Percentiles rank a stretch among this genome's conserved stretches.
Conservation (phyloP, 2,888 invertebrate species). For the Thera britannica region DNA sequence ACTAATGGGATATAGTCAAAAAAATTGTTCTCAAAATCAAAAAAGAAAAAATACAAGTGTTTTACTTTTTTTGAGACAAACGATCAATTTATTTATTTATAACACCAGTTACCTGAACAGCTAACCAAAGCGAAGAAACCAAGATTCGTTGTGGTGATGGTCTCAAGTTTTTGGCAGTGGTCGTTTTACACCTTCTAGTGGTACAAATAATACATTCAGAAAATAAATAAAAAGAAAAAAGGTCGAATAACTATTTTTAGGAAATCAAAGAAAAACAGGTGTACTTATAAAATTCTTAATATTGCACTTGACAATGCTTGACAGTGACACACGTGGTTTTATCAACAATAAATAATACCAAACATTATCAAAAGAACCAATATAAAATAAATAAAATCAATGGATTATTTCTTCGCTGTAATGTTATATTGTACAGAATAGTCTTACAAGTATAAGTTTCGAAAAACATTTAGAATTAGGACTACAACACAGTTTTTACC, state of each 20-base stretch:
- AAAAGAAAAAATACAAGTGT: too few species aligned
- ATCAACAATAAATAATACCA: background rate
- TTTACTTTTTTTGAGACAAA: too few species aligned
- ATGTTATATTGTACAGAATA: background rate
- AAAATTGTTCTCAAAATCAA: too few species aligned
- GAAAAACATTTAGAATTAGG: conserved; percentile 14
- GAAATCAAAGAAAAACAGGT: background rate
- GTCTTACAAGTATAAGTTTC: conserved; percentile 11
- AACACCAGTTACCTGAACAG: too few species aligned
- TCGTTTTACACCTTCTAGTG: too few species aligned
- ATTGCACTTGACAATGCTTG: background rate
- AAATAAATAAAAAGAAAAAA: background rate
- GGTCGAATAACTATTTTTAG: background rate
- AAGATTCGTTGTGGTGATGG: too few species aligned
- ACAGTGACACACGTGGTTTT: conserved; percentile 5
- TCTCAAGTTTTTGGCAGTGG: too few species aligned
- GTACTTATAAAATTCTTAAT: background rate
- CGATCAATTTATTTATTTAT: too few species aligned
- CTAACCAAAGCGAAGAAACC: too few species aligned
- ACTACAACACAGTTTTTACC: conserved; percentile 1
- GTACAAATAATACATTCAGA: too few species aligned
- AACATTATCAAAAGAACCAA: conserved; percentile 1
- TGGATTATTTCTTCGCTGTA: background rate
- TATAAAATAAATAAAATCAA: conserved; percentile 3
- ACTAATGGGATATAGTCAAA: too few species aligned